Percentiles rank a stretch among this genome's conserved stretches.
phyloP scores from a whole-genome alignment of 35 echinoderm and acorn worm genomes.

The Patiria miniata region DNA sequence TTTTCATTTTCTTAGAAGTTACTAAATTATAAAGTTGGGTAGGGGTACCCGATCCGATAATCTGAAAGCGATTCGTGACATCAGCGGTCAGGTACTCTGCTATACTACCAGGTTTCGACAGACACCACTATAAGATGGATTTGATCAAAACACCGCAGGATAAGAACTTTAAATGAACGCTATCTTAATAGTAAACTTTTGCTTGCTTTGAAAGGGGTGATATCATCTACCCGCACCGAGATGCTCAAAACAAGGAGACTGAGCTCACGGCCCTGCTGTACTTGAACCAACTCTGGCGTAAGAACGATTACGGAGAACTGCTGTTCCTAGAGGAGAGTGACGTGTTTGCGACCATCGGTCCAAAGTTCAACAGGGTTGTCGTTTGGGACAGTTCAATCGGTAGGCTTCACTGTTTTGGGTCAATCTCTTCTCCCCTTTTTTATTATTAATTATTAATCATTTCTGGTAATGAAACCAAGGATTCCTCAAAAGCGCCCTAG shows the following conservation, averaged over 20 bases:
- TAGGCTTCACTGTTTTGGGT: slow-evolving; percentile 30
- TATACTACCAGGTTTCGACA: too few species aligned
- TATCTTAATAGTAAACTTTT: slow-evolving; percentile 10
- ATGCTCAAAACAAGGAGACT: neutral
- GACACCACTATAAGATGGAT: too few species aligned
- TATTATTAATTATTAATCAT: too few species aligned
- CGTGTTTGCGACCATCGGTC: slow-evolving; percentile 34
- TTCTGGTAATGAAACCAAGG: too few species aligned
- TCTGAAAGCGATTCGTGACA: neutral
- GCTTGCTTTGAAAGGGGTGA: slow-evolving; percentile 55
- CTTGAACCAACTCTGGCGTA: slow-evolving; percentile 62
- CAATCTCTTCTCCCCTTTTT: too few species aligned
- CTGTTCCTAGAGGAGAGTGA: slow-evolving; percentile 57
- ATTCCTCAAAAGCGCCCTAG: too few species aligned
- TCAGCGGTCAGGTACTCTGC: neutral
- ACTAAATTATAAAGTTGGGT: neutral
- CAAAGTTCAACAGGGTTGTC: slow-evolving; percentile 63
- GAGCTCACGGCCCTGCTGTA: slow-evolving; percentile 52
- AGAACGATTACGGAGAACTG: slow-evolving; percentile 74
- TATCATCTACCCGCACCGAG: slow-evolving; percentile 8
- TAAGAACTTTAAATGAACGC: too few species aligned
- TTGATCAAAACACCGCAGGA: too few species aligned
- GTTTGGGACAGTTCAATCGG: slow-evolving; percentile 83
- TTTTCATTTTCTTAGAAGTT: too few species aligned
- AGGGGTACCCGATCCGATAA: neutral